Evolutionary conservation across 2,113 vertebrate genomes (phyloP).

Genomic region (Synchiropus splendidus): DNA sequence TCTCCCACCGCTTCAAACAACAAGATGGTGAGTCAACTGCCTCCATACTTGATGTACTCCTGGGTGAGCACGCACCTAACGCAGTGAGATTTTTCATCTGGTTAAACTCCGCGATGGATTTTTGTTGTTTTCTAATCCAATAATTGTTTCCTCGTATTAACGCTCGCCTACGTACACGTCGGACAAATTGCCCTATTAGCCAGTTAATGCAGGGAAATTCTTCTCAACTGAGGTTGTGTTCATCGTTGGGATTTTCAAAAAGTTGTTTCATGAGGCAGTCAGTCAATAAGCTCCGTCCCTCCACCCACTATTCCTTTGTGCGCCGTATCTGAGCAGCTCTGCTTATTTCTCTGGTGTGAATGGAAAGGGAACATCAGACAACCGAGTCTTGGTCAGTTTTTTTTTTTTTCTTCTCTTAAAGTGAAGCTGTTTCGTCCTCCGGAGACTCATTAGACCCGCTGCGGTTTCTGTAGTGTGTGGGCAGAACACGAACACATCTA

Average conservation of each 20-base stretch:
- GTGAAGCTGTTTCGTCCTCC: constrained; percentile 44
- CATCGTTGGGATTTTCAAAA: too few relatives aligned
- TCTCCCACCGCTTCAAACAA: constrained; percentile 90
- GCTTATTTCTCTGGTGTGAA: constrained; percentile 39
- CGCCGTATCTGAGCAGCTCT: constrained; percentile 8
- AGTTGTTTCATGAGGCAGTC: too few relatives aligned
- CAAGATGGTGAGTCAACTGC: constrained; percentile 83
- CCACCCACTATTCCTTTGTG: constrained; percentile 8
- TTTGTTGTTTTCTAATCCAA: too few relatives aligned
- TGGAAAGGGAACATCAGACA: constrained; percentile 24
- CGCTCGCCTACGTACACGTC: too few relatives aligned
- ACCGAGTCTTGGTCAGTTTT: constrained; percentile 42
- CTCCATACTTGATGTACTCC: too few relatives aligned
- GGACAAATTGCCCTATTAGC: too few relatives aligned
- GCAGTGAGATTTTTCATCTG: too few relatives aligned
- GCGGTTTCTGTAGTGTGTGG: constrained; percentile 19
- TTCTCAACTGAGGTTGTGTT: too few relatives aligned
- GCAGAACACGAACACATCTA: constrained; percentile 30
- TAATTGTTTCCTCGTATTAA: too few relatives aligned
- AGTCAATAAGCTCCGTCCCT: neutral
- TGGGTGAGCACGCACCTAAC: too few relatives aligned
- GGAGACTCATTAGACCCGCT: constrained; percentile 55
- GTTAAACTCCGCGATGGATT: too few relatives aligned
- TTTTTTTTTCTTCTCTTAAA: constrained; percentile 26
- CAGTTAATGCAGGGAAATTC: too few relatives aligned